Evolutionary conservation across 2,797 vertebrate genomes (phyloP).

Genomic region (Lacerta agilis): DNA sequence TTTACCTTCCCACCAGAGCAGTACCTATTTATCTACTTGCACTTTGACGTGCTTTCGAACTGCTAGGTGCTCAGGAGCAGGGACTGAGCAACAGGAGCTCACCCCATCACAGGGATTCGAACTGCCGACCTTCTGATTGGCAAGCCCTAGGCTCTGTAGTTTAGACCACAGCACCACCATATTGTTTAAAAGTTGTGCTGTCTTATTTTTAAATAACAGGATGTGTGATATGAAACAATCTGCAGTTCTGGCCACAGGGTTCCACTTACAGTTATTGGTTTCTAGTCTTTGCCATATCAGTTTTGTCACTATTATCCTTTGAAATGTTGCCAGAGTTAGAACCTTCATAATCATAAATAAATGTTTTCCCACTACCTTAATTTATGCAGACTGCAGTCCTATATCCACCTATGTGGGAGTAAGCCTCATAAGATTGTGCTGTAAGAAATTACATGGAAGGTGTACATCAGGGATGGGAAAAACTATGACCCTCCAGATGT

Average conservation of each 20-base stretch:
- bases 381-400: background rate
- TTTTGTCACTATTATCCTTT: background rate
- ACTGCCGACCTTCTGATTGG: no score
- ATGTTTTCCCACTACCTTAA: background rate
- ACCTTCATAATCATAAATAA: background rate
- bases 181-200: background rate
- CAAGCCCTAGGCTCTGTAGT: no score
- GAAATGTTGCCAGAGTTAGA: background rate
- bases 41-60: no score
- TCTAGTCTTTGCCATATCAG: background rate
- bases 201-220: background rate
- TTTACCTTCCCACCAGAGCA: no score
- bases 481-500: no score
- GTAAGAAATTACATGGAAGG: background rate
- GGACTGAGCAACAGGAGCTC: no score
- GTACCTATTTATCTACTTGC: no score
- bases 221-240: background rate
- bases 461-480: no score
- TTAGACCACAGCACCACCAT: background rate
- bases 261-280: background rate
- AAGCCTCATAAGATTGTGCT: background rate
- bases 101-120: no score
- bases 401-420: background rate
- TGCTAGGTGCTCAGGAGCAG: no score
- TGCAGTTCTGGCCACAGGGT: background rate